Conservation (phyloP, 2,797 vertebrate genomes). For the Malacoctenus gilli region DNA sequence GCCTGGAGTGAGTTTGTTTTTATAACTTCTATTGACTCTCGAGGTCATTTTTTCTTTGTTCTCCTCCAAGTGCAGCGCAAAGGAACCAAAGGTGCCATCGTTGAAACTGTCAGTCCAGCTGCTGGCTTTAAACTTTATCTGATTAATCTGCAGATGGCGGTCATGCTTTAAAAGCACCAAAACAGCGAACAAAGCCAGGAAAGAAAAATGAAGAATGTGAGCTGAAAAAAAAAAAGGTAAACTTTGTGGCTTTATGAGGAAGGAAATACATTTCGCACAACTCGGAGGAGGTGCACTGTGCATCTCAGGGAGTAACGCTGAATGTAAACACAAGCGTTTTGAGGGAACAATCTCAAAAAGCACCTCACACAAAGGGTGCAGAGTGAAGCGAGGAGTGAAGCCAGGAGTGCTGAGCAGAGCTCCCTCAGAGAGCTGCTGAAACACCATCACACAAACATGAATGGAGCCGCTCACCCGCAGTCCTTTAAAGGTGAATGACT, state of each 20-base stretch:
- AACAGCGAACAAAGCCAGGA: conserved; percentile 12
- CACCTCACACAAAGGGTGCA: neutral
- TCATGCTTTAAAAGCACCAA: neutral
- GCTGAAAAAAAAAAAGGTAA: conserved; percentile 5
- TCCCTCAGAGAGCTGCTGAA: no score
- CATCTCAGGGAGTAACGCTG: neutral
- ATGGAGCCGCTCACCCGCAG: no score
- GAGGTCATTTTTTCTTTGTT: neutral
- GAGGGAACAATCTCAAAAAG: neutral
- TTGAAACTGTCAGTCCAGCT: neutral
- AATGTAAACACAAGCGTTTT: conserved; percentile 5
- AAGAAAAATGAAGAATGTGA: conserved; percentile 3
- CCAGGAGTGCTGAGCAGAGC: neutral
- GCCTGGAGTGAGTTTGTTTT: neutral
- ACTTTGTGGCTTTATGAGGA: conserved; percentile 3
- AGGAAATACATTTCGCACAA: conserved; percentile 5
- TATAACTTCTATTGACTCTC: neutral
- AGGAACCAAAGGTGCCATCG: neutral
- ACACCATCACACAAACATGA: no score
- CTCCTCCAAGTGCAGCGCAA: neutral
- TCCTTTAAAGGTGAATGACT: no score
- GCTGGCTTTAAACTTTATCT: neutral
- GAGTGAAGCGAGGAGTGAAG: neutral
- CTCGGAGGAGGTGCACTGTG: neutral
- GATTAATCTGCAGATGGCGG: conserved; percentile 5